These are phyloP conservation scores for Ictalurus punctatus DNA, from an alignment of 2,113 vertebrate genomes.

Conservation along the genomic window DNA sequence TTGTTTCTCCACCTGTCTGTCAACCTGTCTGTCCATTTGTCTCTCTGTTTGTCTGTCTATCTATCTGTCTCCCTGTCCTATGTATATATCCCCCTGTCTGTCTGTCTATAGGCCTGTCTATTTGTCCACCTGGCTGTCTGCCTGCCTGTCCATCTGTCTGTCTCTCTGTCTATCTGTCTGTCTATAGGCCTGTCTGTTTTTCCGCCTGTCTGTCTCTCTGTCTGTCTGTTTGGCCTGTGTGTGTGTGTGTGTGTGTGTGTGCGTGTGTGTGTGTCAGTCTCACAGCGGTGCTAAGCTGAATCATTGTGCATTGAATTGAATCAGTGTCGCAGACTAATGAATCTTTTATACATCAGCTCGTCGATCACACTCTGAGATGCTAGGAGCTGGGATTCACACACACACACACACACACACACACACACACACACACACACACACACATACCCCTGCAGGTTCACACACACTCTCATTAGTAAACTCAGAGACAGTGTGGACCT, in stretches of 20 bases:
- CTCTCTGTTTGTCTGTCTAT: no score
- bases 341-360: not conserved
- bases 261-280: not conserved
- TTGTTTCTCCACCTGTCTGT: no score
- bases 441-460: slow-evolving; percentile 17
- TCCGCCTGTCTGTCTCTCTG: not conserved
- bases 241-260: slow-evolving; percentile 5
- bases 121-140: not conserved
- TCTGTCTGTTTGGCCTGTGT: not conserved
- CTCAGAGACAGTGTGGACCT: not conserved
- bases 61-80: no score
- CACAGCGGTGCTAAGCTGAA: not conserved
- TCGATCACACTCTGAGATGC: not conserved
- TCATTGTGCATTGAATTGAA: not conserved
- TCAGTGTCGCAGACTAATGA: not conserved
- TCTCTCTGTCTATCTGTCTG: not conserved
- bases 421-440: slow-evolving; percentile 34
- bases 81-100: not conserved
- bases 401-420: slow-evolving; percentile 14
- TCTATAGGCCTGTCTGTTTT: not conserved
- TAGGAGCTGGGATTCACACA: not conserved
- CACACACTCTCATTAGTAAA: slow-evolving; percentile 14
- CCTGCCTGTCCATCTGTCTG: not conserved
- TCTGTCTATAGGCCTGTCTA: not conserved
- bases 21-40: not conserved